Conservation (phyloP, 2,797 vertebrate species). For the Phylloscopus collybita region DNA sequence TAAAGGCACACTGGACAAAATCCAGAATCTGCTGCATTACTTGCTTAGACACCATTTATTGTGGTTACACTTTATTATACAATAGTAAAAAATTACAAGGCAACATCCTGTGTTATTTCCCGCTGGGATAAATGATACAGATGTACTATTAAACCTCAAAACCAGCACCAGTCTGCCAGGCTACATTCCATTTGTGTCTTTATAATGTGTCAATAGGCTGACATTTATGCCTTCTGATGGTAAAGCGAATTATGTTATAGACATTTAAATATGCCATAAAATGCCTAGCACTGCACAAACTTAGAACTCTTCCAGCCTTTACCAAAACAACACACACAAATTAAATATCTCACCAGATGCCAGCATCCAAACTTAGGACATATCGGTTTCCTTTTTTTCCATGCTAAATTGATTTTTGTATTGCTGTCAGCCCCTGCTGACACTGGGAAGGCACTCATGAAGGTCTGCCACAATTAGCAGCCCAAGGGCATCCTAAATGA, state of each 20-base stretch:
- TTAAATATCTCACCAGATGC: neutral
- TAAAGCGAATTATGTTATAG: slow-evolving; percentile 42
- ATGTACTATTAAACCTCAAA: slow-evolving; percentile 68
- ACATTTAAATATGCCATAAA: slow-evolving; percentile 43
- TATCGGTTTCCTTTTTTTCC: neutral
- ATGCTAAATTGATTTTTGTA: neutral
- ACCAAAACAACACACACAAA: neutral
- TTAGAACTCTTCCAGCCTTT: neutral
- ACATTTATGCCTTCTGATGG: slow-evolving; percentile 53
- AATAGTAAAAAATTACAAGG: slow-evolving; percentile 77
- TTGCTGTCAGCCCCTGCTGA: neutral
- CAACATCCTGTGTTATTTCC: slow-evolving; percentile 71
- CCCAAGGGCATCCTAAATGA: neutral
- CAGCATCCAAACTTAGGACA: neutral
- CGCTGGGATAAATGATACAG: slow-evolving; percentile 72
- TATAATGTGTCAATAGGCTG: slow-evolving; percentile 60
- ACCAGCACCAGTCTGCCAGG: slow-evolving; percentile 33
- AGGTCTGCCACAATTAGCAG: neutral
- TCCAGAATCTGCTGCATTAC: slow-evolving; percentile 67
- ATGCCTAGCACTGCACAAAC: slow-evolving; percentile 8
- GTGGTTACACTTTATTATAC: slow-evolving; percentile 75
- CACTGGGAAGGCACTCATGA: neutral
- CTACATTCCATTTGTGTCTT: slow-evolving; percentile 53
- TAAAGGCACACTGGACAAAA: slow-evolving; percentile 62
- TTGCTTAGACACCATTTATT: slow-evolving; percentile 75